Base-by-base conservation (phyloP, 2,888 invertebrate species). In the Xestia rhomboidea region DNA sequence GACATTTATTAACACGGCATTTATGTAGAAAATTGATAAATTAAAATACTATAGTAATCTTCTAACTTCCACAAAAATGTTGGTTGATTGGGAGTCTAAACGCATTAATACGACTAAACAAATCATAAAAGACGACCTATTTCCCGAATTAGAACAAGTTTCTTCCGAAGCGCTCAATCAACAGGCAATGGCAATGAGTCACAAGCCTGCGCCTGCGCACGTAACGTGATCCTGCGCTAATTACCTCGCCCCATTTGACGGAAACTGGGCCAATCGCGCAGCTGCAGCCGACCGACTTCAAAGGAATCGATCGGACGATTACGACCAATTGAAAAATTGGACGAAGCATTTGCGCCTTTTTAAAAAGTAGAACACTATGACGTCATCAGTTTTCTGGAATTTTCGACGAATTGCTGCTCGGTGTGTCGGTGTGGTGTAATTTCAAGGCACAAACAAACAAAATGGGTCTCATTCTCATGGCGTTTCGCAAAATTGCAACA, bases 291-390 rank as follows among this genome's bases (percentile, higher is more conserved):
- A 88, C 89, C 76, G 82, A 90, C 88, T 90, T 92, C 91, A 87
- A 89, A 87, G 86, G 91, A 93, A 93, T 91, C 91, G 90, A 93
- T 92, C 89, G 79, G 69, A 77, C 88, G 90, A 92, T 93, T 94
- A 92, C 87, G 49, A 83, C 85, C 91, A 93, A 94, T 95, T 94
- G 93, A 89, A 91, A 91, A 93, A 94, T 94, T 93, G 89, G 90
- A 30, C 60, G 90, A 27, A 66, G 24, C 30, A 57, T 54, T 64
- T 63, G 62, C 60, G 51, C 60, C 27, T 71, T 84, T 84, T 82
- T 63, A 7, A 34, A 67, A 76, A 51, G 68, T 68, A 51, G 62
- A 62, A 63, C 68, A 38, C n/a, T 2, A 18, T 84, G 79, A 79
- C 82, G 85, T 87, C 85, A 87, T 62, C 13, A 21, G 6, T 57